phyloP scores from a whole-genome alignment of 2,797 vertebrate species.

The Sparidentex hasta region DNA sequence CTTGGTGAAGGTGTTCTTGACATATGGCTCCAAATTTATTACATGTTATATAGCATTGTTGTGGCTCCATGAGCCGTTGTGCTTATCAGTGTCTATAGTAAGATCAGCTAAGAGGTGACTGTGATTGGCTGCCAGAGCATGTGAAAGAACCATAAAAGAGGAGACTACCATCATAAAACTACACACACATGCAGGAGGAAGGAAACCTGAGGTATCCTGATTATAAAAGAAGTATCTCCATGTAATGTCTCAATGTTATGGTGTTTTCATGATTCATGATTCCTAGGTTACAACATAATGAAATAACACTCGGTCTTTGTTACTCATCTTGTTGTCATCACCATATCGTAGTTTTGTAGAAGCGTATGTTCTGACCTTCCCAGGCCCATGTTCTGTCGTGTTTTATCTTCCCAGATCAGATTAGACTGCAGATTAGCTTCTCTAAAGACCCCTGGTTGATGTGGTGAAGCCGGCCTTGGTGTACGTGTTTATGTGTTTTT shows the following conservation, averaged over 20 bases:
- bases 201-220: neutral
- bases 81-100: slow-evolving; percentile 48
- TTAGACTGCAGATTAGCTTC: slow-evolving; percentile 23
- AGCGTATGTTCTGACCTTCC: slow-evolving; percentile 35
- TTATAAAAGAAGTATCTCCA: neutral
- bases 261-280: neutral
- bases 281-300: neutral
- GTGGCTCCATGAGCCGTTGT: neutral
- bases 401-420: slow-evolving; percentile 31
- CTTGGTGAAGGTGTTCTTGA: neutral
- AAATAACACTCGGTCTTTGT: slow-evolving; percentile 1
- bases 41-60: neutral
- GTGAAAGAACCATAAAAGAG: slow-evolving; percentile 42
- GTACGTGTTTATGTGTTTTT: neutral
- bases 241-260: neutral
- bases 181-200: neutral
- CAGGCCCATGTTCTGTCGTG: neutral
- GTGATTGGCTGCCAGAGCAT: slow-evolving; percentile 18
- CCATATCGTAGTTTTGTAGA: slow-evolving; percentile 23
- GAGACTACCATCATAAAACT: slow-evolving; percentile 20
- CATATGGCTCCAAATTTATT: neutral
- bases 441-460: slow-evolving; percentile 7
- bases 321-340: neutral
- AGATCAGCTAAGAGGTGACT: slow-evolving; percentile 13
- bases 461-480: neutral